Evolutionary conservation across 1,140 invertebrate species (phyloP), one percentile per base, ranked within the genome.

Genomic region (Oedothorax gibbosus): DNA sequence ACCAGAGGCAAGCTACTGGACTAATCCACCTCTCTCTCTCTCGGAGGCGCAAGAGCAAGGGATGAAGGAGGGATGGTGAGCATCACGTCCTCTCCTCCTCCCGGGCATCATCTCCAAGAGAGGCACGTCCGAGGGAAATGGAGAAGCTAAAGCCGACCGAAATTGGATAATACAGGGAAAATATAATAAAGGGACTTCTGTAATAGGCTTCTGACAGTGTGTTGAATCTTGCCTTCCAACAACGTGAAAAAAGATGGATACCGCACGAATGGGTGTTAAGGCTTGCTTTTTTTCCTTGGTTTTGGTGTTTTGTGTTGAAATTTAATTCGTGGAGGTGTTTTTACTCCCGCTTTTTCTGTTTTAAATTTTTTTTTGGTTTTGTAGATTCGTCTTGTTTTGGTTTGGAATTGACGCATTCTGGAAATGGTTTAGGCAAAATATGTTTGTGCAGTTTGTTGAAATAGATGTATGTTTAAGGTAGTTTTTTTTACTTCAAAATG

Each of bases 161-260:
- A 84, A 84, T 84, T 84, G 82, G 82, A 84, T 84, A 84, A 84
- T 84, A 84, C 82, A 84, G 82, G 82, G 82, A 84, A 84, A 84
- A 84, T 84, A 84, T 84, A 84, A 84, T 84, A 84, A 84, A 84
- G 82, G 82, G 82, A 84, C 82, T 76, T 71, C 62, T 84, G 69
- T 84, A 84, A 84, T 84, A 84, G 82, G 82, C 82, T 84, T 84
- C 82, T 84, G 82, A 84, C 82, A 84, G 82, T 71, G 72, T 84
- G 82, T 51, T 71, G 82, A 77, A 54, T 84, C 73, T 53, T 50
- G 75, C 54, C 75, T 21, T 0, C 18, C 53, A 21, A 77, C 75
- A 64, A 50, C 65, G 56, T 64, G 54, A 49, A 57, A 21, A 50
- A 71, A 71, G 51, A 51, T 71, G n/a, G 54, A 49, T 53, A 51